Percentiles rank a stretch among this genome's conserved stretches.
Evolutionary conservation across 2,113 vertebrate species (phyloP).

Genomic region (Stictonetta naevosa): DNA sequence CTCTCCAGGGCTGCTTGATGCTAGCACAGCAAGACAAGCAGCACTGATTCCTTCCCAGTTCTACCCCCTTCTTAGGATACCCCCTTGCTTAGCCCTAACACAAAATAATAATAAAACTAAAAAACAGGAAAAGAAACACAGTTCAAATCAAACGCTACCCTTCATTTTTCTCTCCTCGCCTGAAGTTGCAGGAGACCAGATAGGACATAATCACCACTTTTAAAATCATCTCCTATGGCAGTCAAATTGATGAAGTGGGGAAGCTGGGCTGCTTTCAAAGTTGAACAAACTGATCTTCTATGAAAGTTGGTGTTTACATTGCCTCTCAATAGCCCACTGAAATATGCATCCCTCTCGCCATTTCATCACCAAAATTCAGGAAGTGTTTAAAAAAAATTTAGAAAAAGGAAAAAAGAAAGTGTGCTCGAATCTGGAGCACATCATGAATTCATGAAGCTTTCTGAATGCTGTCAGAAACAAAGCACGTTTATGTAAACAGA

Average conservation of each 20-base stretch:
- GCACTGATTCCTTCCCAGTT: background rate
- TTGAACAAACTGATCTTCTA: background rate
- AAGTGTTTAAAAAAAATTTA: background rate
- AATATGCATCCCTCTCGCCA: slow-evolving; percentile 3
- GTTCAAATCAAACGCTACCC: background rate
- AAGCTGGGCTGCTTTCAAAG: slow-evolving; percentile 4
- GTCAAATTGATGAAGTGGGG: slow-evolving; percentile 47
- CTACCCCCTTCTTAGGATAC: background rate
- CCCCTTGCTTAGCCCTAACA: background rate
- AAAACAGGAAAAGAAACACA: background rate
- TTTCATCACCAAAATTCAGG: slow-evolving; percentile 15
- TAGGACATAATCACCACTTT: slow-evolving; percentile 18
- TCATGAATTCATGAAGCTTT: slow-evolving; percentile 62
- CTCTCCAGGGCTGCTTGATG: background rate
- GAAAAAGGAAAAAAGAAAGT: background rate
- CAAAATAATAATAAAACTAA: too few species aligned
- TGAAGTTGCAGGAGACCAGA: background rate
- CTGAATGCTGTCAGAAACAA: slow-evolving; percentile 44
- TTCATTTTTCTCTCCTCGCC: background rate
- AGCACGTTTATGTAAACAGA: slow-evolving; percentile 4
- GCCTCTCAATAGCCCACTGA: background rate
- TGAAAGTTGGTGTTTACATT: slow-evolving; percentile 25
- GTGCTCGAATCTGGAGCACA: background rate
- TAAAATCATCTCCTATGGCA: slow-evolving; percentile 55
- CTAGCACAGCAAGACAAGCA: background rate